These are phyloP conservation scores for Actinia tenebrosa DNA, from an alignment of 64 coral and sea anemone genomes.

Conservation along the genomic window DNA sequence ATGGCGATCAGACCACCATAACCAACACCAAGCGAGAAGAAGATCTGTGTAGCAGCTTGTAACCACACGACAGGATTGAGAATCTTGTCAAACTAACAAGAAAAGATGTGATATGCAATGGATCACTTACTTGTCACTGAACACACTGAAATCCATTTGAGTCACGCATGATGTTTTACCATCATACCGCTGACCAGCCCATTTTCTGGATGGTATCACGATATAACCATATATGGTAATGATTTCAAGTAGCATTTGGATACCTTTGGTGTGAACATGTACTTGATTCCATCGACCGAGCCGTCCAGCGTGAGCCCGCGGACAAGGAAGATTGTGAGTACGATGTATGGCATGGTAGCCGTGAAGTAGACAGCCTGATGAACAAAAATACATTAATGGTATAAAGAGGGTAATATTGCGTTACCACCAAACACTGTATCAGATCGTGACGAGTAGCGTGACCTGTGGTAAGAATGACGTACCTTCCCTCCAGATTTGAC, in stretches of 20 bases:
- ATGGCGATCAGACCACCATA: slow-evolving; percentile 90
- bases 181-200: no score
- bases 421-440: not conserved
- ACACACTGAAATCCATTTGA: no score
- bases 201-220: no score
- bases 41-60: slow-evolving; percentile 91
- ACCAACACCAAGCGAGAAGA: slow-evolving; percentile 87
- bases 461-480: not conserved
- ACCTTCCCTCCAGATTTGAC: slow-evolving; percentile 75
- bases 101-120: not conserved
- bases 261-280: slow-evolving; percentile 98
- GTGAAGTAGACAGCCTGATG: slow-evolving; percentile 86
- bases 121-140: no score
- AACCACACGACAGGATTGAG: slow-evolving; percentile 77
- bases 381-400: not conserved
- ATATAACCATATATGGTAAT: no score
- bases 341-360: slow-evolving; percentile 81
- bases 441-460: not conserved
- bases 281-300: slow-evolving; percentile 70
- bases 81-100: slow-evolving; percentile 62
- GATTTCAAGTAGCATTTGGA: not conserved
- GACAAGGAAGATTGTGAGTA: slow-evolving; percentile 85
- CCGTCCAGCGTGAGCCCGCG: slow-evolving; percentile 89
- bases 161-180: no score
- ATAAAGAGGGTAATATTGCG: no score